Conservation (phyloP, 53 echinoderm and acorn worm genomes). For the Crossaster papposus region DNA sequence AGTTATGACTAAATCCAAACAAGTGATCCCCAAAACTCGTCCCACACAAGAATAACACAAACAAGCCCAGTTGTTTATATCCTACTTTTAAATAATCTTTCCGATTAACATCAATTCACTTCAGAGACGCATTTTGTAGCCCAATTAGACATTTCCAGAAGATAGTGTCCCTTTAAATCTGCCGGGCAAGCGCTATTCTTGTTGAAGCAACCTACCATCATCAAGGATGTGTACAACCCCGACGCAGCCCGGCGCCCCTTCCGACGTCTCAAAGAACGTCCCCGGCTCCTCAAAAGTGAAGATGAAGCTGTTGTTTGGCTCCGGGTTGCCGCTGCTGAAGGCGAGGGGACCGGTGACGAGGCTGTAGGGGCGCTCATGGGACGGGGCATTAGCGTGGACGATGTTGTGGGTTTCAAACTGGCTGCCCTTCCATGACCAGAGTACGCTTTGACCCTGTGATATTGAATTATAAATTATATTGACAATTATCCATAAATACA, state of each 20-base stretch:
- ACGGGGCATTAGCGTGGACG: conserved; percentile 68
- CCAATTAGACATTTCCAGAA: too few species aligned
- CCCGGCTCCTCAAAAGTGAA: conserved; percentile 70
- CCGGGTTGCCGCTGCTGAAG: conserved; percentile 73
- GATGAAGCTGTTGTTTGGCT: conserved; percentile 65
- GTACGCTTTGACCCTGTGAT: conserved; percentile 65
- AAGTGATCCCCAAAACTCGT: too few species aligned
- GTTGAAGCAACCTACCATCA: conserved; percentile 52
- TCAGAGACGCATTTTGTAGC: too few species aligned
- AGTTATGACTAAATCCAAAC: too few species aligned
- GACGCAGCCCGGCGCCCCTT: conserved; percentile 67
- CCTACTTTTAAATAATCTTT: too few species aligned
- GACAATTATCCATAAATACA: too few species aligned
- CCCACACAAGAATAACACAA: too few species aligned
- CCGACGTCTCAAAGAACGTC: conserved; percentile 70
- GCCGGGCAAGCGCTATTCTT: not conserved
- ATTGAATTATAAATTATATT: too few species aligned
- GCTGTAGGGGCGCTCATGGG: conserved; percentile 44
- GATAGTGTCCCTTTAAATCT: too few species aligned
- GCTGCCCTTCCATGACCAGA: conserved; percentile 87
- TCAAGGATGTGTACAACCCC: conserved; percentile 69
- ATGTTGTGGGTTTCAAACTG: conserved; percentile 79
- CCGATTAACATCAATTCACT: too few species aligned
- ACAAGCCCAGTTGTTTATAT: too few species aligned
- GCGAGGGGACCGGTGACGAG: conserved; percentile 59